Percentiles rank a stretch among this genome's conserved stretches.
These are phyloP conservation scores for Buathra laborator DNA, from an alignment of 2,888 invertebrate genomes.

Conservation along the genomic window DNA sequence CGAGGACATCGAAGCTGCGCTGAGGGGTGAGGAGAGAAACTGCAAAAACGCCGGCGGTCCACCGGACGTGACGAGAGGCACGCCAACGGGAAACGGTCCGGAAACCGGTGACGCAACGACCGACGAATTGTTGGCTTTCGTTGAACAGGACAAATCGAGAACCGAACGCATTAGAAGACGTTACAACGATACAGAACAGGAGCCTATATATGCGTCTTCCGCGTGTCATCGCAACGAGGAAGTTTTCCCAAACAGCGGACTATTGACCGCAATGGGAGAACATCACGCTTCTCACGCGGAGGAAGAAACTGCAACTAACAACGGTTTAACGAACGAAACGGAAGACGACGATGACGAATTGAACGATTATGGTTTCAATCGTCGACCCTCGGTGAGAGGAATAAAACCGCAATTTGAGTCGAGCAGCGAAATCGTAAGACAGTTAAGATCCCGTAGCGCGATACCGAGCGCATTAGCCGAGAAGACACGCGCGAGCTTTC, in stretches of 20 bases:
- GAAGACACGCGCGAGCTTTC: conserved; percentile 73
- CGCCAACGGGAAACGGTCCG: conserved; percentile 86
- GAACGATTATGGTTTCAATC: conserved; percentile 95
- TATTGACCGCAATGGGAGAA: background rate
- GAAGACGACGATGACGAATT: conserved; percentile 97
- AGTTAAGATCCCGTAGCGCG: conserved; percentile 90
- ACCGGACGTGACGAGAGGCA: conserved; percentile 93
- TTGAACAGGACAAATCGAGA: conserved; percentile 93
- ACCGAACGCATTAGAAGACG: conserved; percentile 94
- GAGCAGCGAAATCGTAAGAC: conserved; percentile 92
- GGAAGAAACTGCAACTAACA: conserved; percentile 86
- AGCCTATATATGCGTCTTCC: conserved; percentile 25
- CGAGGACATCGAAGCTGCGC: conserved; percentile 88
- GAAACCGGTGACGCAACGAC: conserved; percentile 83
- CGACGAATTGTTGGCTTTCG: conserved; percentile 94
- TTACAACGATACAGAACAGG: conserved; percentile 82
- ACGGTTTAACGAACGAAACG: conserved; percentile 88
- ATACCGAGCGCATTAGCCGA: conserved; percentile 75
- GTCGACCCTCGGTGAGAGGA: conserved; percentile 95
- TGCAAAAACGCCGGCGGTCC: conserved; percentile 86
- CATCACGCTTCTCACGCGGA: conserved; percentile 47
- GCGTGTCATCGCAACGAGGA: conserved; percentile 36
- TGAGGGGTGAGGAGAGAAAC: conserved; percentile 86
- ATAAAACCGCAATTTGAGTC: conserved; percentile 95
- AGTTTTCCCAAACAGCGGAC: background rate